phyloP scores from a whole-genome alignment of 2,888 invertebrate species.

The Chaitophorus viminalis region DNA sequence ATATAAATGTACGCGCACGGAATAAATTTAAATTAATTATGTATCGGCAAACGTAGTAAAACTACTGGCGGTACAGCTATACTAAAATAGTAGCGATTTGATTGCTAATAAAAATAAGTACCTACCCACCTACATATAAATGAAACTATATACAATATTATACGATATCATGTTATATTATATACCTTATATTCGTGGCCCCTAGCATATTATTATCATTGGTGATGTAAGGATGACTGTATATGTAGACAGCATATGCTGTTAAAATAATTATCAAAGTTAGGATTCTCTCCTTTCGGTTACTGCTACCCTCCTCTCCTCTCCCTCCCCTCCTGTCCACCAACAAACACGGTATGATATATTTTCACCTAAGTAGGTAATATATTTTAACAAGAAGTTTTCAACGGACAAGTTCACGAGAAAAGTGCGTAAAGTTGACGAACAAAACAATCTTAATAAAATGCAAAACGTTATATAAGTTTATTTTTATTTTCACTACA shows the following conservation, averaged over 20 bases:
- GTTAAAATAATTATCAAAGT: slow-evolving; percentile 2
- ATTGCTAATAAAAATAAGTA: too few relatives aligned
- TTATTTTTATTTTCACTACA: neutral
- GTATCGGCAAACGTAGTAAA: neutral
- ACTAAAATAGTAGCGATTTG: too few relatives aligned
- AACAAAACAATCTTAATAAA: slow-evolving; percentile 53
- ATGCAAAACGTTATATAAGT: slow-evolving; percentile 30
- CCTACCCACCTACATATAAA: too few relatives aligned
- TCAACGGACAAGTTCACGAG: slow-evolving; percentile 30
- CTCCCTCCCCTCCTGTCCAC: neutral
- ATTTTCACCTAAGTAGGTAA: slow-evolving; percentile 25
- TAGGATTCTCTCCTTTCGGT: slow-evolving; percentile 1
- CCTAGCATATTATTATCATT: neutral
- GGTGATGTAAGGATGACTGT: neutral
- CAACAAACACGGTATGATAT: slow-evolving; percentile 29
- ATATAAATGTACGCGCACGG: neutral
- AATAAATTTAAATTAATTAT: neutral
- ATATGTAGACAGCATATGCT: neutral
- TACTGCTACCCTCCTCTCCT: too few relatives aligned
- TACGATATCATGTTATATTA: neutral
- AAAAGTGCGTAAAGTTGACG: slow-evolving; percentile 28
- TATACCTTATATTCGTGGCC: neutral
- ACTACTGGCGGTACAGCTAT: too few relatives aligned
- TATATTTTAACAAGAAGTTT: slow-evolving; percentile 49
- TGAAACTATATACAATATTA: neutral